Base-by-base conservation (phyloP, 1,140 invertebrate genomes). In the Nephotettix cincticeps region DNA sequence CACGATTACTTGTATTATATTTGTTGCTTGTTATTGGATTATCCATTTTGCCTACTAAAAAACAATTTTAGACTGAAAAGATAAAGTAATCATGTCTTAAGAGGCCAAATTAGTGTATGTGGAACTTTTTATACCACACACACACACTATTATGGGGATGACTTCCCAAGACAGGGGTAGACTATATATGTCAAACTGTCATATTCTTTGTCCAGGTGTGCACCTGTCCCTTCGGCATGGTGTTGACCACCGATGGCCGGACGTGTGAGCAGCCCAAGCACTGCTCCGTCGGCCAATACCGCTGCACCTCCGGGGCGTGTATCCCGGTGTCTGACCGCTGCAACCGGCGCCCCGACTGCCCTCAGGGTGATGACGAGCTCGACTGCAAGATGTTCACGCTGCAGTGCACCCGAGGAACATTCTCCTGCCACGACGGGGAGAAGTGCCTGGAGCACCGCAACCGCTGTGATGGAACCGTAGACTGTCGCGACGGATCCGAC, bases 401-500 rank as follows among this genome's bases (percentile, higher is more conserved):
- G 11, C n/a, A 70, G 13, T 88, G 86, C 79, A 77, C 78, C 0
- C 75, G 80, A 11, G 83, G 83, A 9, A 81, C 85, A 63, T 89
- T 88, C 79, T 81, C 82, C 68, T 90, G 89, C 78, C 76, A 78
- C 23, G 86, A 87, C 76, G 78, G 81, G 58, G 85, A 85, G 61
- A 65, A 74, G 32, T 79, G 78, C 67, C 70, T 79, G 6, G 73
- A 73, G 36, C 21, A 72, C 1, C 47, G 70, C 11, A 30, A 54
- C 0, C 25, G 58, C n/a, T 79, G 77, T 29, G 69, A 79, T 58
- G 28, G 29, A 11, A 19, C 69, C 17, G 23, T 61, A 40, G 76
- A 79, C 27, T 89, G 88, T 77, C 75, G 79, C 9, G 83, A 84
- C 82, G 91, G 87, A 1, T 92, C 90, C 75, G 94, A 96, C 78